Conservation (phyloP, 2,113 vertebrate genomes). For the Brachypodius melanocephalos region DNA sequence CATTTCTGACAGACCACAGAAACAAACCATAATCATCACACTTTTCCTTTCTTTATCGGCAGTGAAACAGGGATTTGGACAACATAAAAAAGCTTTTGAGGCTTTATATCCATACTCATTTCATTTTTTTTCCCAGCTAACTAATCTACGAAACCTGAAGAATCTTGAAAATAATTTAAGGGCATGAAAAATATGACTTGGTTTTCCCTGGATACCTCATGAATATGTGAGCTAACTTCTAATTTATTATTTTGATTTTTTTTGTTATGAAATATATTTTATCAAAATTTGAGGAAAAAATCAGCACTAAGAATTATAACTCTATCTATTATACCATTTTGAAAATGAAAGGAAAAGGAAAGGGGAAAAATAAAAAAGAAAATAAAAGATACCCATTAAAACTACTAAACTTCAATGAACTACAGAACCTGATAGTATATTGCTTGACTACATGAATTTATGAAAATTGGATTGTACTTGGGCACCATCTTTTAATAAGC, state of each 20-base stretch:
- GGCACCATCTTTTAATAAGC: background rate
- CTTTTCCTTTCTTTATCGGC: background rate
- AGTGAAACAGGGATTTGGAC: background rate
- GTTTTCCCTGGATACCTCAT: background rate
- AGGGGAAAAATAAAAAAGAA: rapidly evolving
- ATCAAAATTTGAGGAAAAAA: background rate
- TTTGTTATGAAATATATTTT: background rate
- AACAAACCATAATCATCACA: background rate
- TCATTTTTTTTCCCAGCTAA: background rate
- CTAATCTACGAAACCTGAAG: background rate
- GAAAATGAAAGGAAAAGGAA: background rate
- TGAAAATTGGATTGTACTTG: background rate
- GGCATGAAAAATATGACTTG: background rate
- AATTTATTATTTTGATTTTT: background rate
- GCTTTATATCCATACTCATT: background rate
- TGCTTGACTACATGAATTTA: background rate
- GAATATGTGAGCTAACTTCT: background rate
- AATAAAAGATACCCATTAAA: background rate
- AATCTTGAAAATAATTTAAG: background rate
- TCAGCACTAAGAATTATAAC: background rate
- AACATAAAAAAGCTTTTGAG: background rate
- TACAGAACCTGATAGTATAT: background rate
- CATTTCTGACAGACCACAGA: background rate
- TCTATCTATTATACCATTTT: background rate
- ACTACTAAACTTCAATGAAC: background rate